Evolutionary conservation across 53 echinoderm and acorn worm species (phyloP).

Genomic region (Actinopyga echinites): DNA sequence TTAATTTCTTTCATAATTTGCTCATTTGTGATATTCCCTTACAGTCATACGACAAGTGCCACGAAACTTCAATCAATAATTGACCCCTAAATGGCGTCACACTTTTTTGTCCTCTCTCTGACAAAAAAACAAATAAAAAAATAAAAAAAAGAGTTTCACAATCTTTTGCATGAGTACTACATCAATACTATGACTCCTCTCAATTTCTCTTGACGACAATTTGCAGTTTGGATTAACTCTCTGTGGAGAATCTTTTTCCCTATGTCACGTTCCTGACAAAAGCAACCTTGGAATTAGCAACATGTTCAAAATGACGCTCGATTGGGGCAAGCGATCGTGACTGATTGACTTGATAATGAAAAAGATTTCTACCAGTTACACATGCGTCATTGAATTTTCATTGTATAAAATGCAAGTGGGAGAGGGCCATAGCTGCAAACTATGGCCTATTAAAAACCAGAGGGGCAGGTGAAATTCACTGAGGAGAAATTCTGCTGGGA

Average conservation of each 20-base stretch:
- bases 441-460: too few relatives aligned
- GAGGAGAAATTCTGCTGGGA: too few relatives aligned
- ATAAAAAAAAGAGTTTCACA: background rate
- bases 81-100: slow-evolving; percentile 40
- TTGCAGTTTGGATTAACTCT: background rate
- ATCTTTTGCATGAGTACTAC: slow-evolving; percentile 12
- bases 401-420: background rate
- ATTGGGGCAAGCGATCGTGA: slow-evolving; percentile 24
- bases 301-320: background rate
- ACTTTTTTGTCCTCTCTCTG: slow-evolving; percentile 16
- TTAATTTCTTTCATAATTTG: slow-evolving; percentile 12
- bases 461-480: too few relatives aligned
- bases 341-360: slow-evolving; percentile 35
- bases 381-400: slow-evolving; percentile 27
- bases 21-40: background rate
- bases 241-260: background rate
- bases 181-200: background rate
- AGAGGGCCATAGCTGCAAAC: background rate
- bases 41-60: background rate
- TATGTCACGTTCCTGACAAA: slow-evolving; percentile 23
- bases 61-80: slow-evolving; percentile 24
- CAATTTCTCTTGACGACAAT: slow-evolving; percentile 4
- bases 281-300: slow-evolving; percentile 40
- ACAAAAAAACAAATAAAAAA: too few relatives aligned
- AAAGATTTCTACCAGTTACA: slow-evolving; percentile 3